Base-by-base conservation (phyloP, 2,113 vertebrate genomes). In the Alligator sinensis region DNA sequence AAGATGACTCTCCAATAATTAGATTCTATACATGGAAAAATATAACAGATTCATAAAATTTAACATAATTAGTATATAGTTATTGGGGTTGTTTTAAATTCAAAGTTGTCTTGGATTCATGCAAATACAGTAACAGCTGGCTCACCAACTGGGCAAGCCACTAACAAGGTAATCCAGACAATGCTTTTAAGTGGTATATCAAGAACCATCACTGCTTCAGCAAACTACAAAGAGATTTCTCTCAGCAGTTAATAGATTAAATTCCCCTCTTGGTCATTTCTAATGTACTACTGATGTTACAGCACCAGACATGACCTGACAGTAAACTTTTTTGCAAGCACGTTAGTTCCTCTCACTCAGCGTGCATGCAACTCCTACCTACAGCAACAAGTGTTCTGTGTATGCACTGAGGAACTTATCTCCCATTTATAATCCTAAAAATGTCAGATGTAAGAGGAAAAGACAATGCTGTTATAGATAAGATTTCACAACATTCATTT, bases 231-330 rank as follows among this genome's bases (percentile, higher is more conserved):
- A 80, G 68, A 90, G 22, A 72, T 47, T 47, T 47, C 47, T 47
- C 47, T 8, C 47, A 47, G 87, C 78, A 83, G 60, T 60, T 70
- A 54, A 85, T 25, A 24, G 80, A 47, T 47, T 30, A 84, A 10
- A 61, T 91, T 91, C 87, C 30, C 19, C 95, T 89, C 75, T 47
- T 86, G 80, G 38, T 81, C 25, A 28, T 68, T 91, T 83, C 80
- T 76, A 72, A 70, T 4, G 24, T 70, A 38, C 17, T 81, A 63
- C 21, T 54, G 59, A 72, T 84, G 90, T 83, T 81, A 60, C 54
- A 77, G 27, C 17, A 75, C 81, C 61, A 60, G 30, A 77, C 75
- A 21, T 30, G 90, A 59, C 47, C 77, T 96, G 75, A 74, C 25
- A n/a, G 54, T 66, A 85, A 80, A 83, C 34, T 19, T 38, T 81